Conservation (phyloP, 2,888 invertebrate species). For the Lepeophtheirus nordmannii region DNA sequence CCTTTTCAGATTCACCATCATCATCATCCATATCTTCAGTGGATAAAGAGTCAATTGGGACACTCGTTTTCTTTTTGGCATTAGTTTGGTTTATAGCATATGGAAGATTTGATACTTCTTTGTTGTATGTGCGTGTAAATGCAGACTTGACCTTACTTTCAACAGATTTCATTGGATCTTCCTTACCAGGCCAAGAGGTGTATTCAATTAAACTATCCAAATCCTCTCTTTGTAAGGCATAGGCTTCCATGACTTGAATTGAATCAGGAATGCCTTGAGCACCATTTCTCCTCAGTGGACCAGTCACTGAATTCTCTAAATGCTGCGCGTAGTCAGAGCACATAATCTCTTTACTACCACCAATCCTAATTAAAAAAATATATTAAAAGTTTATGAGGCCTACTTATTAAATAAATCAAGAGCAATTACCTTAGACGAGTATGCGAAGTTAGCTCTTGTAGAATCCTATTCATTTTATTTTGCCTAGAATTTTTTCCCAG, state of each 20-base stretch:
- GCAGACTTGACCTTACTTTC: slow-evolving; percentile 73
- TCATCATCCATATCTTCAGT: slow-evolving; percentile 34
- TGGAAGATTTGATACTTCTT: slow-evolving; percentile 54
- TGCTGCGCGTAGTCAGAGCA: slow-evolving; percentile 73
- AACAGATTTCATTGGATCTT: slow-evolving; percentile 58
- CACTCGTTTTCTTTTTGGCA: slow-evolving; percentile 43
- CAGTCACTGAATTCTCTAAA: slow-evolving; percentile 55
- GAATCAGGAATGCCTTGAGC: slow-evolving; percentile 50
- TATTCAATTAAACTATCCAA: slow-evolving; percentile 73
- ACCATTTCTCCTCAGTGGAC: slow-evolving; percentile 55
- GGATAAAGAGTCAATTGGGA: not conserved
- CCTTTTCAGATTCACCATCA: slow-evolving; percentile 36
- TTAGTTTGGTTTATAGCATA: slow-evolving; percentile 48
- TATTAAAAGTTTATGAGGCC: no score
- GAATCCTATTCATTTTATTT: slow-evolving; percentile 60
- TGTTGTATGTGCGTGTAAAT: slow-evolving; percentile 82
- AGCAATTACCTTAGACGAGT: slow-evolving; percentile 57
- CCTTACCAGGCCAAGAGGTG: slow-evolving; percentile 61
- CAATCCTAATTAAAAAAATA: slow-evolving; percentile 45
- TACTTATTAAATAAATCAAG: no score
- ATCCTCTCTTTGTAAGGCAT: slow-evolving; percentile 78
- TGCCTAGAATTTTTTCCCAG: slow-evolving; percentile 81
- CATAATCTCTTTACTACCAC: slow-evolving; percentile 62
- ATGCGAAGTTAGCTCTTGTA: slow-evolving; percentile 72
- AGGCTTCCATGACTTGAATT: slow-evolving; percentile 50